Conservation (phyloP, 2,797 vertebrate genomes). For the Brotula barbata region DNA sequence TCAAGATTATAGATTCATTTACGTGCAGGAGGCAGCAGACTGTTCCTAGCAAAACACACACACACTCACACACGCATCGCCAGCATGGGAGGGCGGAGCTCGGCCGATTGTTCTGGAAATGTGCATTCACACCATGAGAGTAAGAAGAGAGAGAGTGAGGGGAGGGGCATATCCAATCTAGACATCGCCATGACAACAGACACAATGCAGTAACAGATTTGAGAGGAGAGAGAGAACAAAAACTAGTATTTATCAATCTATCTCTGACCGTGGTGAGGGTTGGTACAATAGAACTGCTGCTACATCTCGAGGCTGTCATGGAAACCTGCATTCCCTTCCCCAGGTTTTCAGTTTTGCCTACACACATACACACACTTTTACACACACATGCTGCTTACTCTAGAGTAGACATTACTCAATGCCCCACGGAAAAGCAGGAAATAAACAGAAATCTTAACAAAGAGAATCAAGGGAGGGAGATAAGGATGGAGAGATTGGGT, state of each 20-base stretch:
- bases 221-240: slow-evolving; percentile 14
- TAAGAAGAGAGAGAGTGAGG: neutral
- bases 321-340: slow-evolving; percentile 33
- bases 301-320: slow-evolving; percentile 47
- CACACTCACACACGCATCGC: neutral
- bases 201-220: slow-evolving; percentile 20
- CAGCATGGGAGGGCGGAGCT: neutral
- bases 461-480: neutral
- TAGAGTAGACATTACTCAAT: slow-evolving; percentile 50
- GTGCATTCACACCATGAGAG: neutral
- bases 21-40: neutral
- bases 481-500: neutral
- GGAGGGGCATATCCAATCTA: slow-evolving; percentile 45
- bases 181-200: slow-evolving; percentile 47
- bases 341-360: neutral
- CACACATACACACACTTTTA: neutral
- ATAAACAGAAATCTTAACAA: slow-evolving; percentile 5
- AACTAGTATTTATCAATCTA: neutral
- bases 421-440: slow-evolving; percentile 18
- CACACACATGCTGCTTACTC: slow-evolving; percentile 16
- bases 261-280: too few relatives aligned
- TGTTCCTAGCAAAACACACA: neutral
- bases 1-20: too few relatives aligned
- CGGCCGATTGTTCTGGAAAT: slow-evolving; percentile 24
- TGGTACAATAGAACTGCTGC: slow-evolving; percentile 12